Evolutionary conservation across 2,888 invertebrate genomes (phyloP).

Genomic region (Dolichopus griseipennis): DNA sequence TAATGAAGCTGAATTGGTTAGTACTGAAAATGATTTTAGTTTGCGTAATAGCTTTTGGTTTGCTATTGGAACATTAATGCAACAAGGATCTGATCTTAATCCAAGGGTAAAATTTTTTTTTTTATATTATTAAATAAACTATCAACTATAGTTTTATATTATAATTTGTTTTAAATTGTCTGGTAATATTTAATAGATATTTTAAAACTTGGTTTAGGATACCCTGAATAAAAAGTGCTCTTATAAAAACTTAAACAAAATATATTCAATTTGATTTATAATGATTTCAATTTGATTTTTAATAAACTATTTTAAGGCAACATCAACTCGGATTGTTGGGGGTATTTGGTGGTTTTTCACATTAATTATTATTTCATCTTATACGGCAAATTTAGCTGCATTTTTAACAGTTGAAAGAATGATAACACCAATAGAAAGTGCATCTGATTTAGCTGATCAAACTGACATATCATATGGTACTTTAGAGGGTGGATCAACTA

Average conservation of each 20-base stretch:
- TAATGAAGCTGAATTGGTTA: slow-evolving; percentile 30
- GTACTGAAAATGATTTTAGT: slow-evolving; percentile 70
- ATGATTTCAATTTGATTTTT: too few species aligned
- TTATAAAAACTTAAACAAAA: too few species aligned
- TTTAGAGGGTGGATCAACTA: slow-evolving; percentile 86
- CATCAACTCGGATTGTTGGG: slow-evolving; percentile 89
- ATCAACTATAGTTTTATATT: too few species aligned
- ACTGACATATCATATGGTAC: slow-evolving; percentile 91
- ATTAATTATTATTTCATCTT: slow-evolving; percentile 94
- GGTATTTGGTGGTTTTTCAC: slow-evolving; percentile 99
- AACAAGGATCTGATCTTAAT: slow-evolving; percentile 85
- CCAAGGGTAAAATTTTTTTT: slow-evolving; percentile 67
- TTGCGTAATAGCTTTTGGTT: slow-evolving; percentile 92
- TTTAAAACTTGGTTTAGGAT: too few species aligned
- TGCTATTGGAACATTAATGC: slow-evolving; percentile 88
- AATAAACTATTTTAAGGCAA: slow-evolving; percentile 51
- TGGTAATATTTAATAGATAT: too few species aligned
- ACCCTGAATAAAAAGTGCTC: too few species aligned
- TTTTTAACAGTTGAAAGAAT: slow-evolving; percentile 96
- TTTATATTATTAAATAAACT: too few species aligned
- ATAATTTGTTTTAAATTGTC: too few species aligned
- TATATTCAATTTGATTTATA: too few species aligned
- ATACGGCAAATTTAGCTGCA: slow-evolving; percentile 90
- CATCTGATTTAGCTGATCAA: slow-evolving; percentile 91
- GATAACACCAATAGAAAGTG: slow-evolving; percentile 90